These are phyloP conservation scores for Rhinogobio ventralis DNA, from an alignment of 2,797 vertebrate genomes.

Conservation along the genomic window DNA sequence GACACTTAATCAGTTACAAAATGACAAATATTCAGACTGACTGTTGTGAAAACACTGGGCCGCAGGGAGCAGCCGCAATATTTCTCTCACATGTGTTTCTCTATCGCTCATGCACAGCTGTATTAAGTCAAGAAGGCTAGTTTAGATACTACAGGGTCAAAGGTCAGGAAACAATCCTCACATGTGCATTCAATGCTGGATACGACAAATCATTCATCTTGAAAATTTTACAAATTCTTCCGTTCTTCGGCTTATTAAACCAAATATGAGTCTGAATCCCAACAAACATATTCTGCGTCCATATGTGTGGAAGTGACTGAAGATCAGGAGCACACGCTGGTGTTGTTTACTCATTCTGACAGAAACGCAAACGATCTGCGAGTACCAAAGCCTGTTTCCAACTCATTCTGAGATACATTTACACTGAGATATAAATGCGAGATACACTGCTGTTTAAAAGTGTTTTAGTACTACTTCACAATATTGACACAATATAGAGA, in stretches of 20 bases:
- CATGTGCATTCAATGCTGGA: not conserved
- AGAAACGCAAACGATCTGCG: no score
- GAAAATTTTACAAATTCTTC: not conserved
- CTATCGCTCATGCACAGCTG: not conserved
- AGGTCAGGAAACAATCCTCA: slow-evolving; percentile 6
- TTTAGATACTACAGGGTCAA: not conserved
- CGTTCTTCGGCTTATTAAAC: not conserved
- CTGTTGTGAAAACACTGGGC: not conserved
- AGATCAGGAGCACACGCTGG: not conserved
- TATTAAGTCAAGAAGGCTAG: no score
- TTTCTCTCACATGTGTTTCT: not conserved
- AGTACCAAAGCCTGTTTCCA: no score
- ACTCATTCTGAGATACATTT: no score
- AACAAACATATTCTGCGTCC: not conserved
- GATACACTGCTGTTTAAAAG: no score
- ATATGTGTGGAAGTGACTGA: not conserved
- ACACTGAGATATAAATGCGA: no score
- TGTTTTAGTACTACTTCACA: not conserved
- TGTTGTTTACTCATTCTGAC: not conserved
- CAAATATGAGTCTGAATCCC: not conserved
- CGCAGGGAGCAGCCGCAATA: no score
- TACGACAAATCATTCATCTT: not conserved
- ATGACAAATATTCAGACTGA: not conserved
- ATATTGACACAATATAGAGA: not conserved
- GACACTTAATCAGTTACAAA: not conserved